Conservation (phyloP, 30 jellyfish, hydroid and myxozoan genomes). For the Pelagia noctiluca region DNA sequence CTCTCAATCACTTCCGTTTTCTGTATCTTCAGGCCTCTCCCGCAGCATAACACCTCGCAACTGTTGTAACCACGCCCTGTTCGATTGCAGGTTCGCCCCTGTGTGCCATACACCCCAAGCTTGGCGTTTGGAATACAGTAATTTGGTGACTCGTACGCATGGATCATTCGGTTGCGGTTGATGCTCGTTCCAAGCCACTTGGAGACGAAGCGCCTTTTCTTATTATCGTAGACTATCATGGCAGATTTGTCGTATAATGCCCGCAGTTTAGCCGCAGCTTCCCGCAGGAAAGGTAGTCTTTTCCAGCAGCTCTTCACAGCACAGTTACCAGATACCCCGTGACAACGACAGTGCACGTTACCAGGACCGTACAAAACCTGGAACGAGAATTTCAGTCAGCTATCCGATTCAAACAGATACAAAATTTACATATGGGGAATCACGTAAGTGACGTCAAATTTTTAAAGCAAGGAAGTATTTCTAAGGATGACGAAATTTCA, state of each 20-base stretch:
- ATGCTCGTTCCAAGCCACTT: slow-evolving; percentile 62
- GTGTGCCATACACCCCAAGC: slow-evolving; percentile 74
- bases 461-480: too few species aligned
- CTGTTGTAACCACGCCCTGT: slow-evolving; percentile 69
- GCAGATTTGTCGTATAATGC: slow-evolving; percentile 67
- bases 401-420: neutral
- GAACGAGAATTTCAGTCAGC: neutral
- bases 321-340: slow-evolving; percentile 88
- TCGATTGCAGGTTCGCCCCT: slow-evolving; percentile 77
- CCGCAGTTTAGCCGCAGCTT: slow-evolving; percentile 36
- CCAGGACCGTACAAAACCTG: slow-evolving; percentile 59
- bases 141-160: slow-evolving; percentile 80
- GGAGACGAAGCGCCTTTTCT: slow-evolving; percentile 42
- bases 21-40: slow-evolving; percentile 71
- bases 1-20: slow-evolving; percentile 68
- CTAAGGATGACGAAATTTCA: too few species aligned
- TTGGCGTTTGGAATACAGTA: slow-evolving; percentile 62
- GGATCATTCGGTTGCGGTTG: slow-evolving; percentile 38
- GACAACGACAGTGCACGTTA: slow-evolving; percentile 83
- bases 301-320: slow-evolving; percentile 85
- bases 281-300: slow-evolving; percentile 63
- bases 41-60: slow-evolving; percentile 85
- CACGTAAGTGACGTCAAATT: neutral
- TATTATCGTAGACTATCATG: slow-evolving; percentile 67
- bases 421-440: neutral